Base-by-base conservation (phyloP, 2,797 vertebrate genomes). In the Pygocentrus nattereri region DNA sequence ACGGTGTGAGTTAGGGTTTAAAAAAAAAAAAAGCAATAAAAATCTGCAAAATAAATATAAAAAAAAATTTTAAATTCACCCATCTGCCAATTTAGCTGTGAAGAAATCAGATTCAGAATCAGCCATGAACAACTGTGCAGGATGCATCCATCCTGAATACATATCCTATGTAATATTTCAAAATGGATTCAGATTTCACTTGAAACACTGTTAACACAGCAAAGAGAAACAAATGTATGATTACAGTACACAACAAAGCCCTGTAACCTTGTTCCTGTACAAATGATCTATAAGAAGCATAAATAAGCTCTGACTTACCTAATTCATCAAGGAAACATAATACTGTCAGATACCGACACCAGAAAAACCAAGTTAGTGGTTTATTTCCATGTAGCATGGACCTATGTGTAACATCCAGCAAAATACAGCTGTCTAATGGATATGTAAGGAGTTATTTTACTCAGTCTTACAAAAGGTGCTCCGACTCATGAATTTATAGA, bases 351-450 rank as follows among this genome's bases (percentile, higher is more conserved):
- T 70, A 78, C 44, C 73, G 27, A 80, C 79, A 87, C 64, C 70
- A 81, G 81, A 85, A 82, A 81, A 85, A 79, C 56, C 81, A 87
- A 85, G 72, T 56, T 74, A 77, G 49, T n/a, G n/a, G n/a, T n/a
- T n/a, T n/a, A n/a, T n/a, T 34, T 38, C 30, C 34, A 19, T 64
- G 15, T 18, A 2, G 15, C 13, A 73, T 13, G 5, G 38, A 38
- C 25, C 5, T 30, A 19, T 31, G 3, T 30, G 8, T 11, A 54
- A 15, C 12, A 31, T 3, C 64, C 19, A 31, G 31, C 31, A 54
- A n/a, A 30, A 50, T 54, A 27, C 8, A 54, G 78, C 76, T 38
- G 49, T 76, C 67, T 72, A 21, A 52, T 30, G 18, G 21, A 47
- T 64, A 8, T 19, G 4, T 30, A 16, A 44, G 11, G 38, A 13